Evolutionary conservation across 1,140 invertebrate genomes (phyloP), one percentile per base, ranked within the genome.

Genomic region (Drosophila setifemur): DNA sequence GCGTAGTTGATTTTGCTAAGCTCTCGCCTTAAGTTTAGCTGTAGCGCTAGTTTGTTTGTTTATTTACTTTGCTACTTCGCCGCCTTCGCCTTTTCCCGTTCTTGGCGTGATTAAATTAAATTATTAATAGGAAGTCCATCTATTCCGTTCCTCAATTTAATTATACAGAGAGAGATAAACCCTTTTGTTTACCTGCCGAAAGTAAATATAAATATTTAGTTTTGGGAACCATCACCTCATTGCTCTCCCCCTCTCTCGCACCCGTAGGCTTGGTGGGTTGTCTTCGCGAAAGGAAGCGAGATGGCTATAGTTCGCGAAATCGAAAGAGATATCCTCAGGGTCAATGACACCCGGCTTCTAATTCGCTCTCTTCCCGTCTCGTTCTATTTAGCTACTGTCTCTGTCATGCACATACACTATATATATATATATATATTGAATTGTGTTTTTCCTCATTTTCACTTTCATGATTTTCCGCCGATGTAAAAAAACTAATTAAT

Each of bases 401-500:
- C n/a, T n/a, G n/a, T n/a, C n/a, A n/a, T 35, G 12, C 7, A 35
- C 28, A 29, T 29, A 8, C 7, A 11, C 33, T 25, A 3, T 0
- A 16, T 14, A 14, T 16, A 14, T 6, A 6, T 1, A 14, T 4
- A 35, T 16, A 12, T 18, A 8, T 37, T 37, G 14, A 16, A 33
- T 11, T 45, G 37, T 21, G 50, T 49, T 61, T 54, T 58, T 53
- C 31, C 37, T 39, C 35, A 40, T 11, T 50, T 61, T 60, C 40
- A 35, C n/a, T n/a, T n/a, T 43, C 19, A 50, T 63, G 49, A 69
- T 57, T 45, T 52, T 70, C 43, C 28, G 9, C 7, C 14, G 28
- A 28, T 66, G 72, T 33, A 45, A 74, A 74, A 69, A 68, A 37
- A 37, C 16, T 16, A 85, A 77, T 74, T 85, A 78, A 76, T 76